phyloP scores from a whole-genome alignment of 2,888 invertebrate species.

The Anodontia alba region DNA sequence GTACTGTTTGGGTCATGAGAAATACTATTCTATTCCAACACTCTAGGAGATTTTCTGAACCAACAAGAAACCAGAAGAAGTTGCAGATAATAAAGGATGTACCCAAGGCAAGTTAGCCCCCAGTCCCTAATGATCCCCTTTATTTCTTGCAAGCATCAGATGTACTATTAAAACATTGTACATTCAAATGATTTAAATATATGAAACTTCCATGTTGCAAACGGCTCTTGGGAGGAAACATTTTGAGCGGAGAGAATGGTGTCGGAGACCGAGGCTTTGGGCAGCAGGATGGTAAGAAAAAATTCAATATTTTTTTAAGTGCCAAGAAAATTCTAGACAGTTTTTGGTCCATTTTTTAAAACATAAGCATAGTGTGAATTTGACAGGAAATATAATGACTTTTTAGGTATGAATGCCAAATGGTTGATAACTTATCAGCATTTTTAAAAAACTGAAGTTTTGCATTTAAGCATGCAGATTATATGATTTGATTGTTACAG shows the following conservation, averaged over 20 bases:
- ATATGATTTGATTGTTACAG: not conserved
- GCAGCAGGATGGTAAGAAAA: conserved; percentile 5
- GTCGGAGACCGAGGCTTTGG: too few species aligned
- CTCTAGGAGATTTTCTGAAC: conserved; percentile 54
- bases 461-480: conserved; percentile 11
- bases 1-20: conserved; percentile 57
- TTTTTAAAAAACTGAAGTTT: not conserved
- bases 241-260: not conserved
- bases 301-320: not conserved
- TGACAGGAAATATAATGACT: too few species aligned
- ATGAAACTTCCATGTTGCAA: not conserved
- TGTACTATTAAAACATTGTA: too few species aligned
- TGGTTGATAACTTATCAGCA: not conserved
- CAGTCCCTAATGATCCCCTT: conserved; percentile 19
- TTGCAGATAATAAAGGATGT: conserved; percentile 47
- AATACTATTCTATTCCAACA: conserved; percentile 61
- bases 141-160: conserved; percentile 18
- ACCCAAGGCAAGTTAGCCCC: conserved; percentile 65
- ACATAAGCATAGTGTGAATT: too few species aligned
- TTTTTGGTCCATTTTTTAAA: too few species aligned
- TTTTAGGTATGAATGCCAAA: not conserved
- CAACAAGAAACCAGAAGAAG: conserved; percentile 46
- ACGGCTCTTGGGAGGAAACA: not conserved
- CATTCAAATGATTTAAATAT: too few species aligned
- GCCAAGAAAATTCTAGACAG: not conserved